Evolutionary conservation across 2,797 vertebrate genomes (phyloP).

Genomic region (Chloroceryle inda): DNA sequence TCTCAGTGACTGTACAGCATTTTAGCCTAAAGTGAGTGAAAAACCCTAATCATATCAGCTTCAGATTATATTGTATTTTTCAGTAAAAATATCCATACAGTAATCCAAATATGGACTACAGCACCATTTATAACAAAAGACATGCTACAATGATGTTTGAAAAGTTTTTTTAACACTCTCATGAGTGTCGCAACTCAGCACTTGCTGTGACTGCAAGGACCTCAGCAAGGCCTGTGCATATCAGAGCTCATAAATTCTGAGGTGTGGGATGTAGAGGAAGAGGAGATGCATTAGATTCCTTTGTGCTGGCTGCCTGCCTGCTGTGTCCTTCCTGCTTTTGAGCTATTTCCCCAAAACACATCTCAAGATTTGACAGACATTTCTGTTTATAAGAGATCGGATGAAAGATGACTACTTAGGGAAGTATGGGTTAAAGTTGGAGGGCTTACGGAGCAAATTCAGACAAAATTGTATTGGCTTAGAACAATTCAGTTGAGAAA

Average conservation of each 20-base stretch:
- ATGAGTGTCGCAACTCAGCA: background rate
- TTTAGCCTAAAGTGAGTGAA: background rate
- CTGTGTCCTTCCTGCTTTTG: background rate
- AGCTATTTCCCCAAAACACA: background rate
- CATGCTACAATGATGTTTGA: background rate
- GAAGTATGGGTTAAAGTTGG: background rate
- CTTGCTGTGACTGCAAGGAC: background rate
- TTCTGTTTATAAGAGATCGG: background rate
- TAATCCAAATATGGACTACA: background rate
- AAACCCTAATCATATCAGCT: background rate
- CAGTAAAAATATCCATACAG: background rate
- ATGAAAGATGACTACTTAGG: background rate
- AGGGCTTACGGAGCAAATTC: background rate
- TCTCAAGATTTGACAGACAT: background rate
- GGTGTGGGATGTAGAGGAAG: background rate
- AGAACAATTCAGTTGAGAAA: background rate
- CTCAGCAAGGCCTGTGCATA: background rate
- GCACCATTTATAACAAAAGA: background rate
- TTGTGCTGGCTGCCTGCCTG: background rate
- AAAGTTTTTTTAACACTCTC: background rate
- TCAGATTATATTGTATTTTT: background rate
- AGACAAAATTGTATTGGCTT: background rate
- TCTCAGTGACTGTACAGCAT: accelerated
- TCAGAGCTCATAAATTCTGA: background rate
- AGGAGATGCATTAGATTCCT: background rate